These are phyloP conservation scores for Pentamera pediparva DNA, from an alignment of 53 echinoderm and acorn worm species.

Conservation along the genomic window DNA sequence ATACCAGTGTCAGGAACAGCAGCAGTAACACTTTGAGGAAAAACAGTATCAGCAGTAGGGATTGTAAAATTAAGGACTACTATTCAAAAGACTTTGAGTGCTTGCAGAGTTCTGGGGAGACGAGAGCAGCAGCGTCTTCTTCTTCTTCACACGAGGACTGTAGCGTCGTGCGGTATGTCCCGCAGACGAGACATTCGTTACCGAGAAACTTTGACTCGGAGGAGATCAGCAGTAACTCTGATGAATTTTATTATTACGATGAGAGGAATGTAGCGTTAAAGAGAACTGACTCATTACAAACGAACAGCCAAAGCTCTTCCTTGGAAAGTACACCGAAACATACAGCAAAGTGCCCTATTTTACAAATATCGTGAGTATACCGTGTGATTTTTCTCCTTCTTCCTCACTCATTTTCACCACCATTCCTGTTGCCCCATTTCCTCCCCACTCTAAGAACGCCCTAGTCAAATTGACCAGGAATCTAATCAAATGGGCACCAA, in stretches of 20 bases:
- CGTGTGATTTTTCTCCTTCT: not conserved
- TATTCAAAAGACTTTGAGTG: slow-evolving; percentile 78
- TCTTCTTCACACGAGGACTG: slow-evolving; percentile 41
- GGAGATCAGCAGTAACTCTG: slow-evolving; percentile 9
- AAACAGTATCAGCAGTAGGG: slow-evolving; percentile 34
- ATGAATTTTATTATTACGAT: slow-evolving; percentile 95
- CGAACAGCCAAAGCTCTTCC: slow-evolving; percentile 76
- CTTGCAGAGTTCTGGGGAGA: slow-evolving; percentile 63
- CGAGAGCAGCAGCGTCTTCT: too few species aligned
- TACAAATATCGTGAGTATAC: slow-evolving; percentile 95
- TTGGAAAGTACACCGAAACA: slow-evolving; percentile 89
- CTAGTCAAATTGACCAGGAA: too few species aligned
- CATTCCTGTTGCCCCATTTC: too few species aligned
- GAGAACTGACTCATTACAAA: slow-evolving; percentile 95
- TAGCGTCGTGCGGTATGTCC: slow-evolving; percentile 60
- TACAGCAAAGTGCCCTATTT: slow-evolving; percentile 73
- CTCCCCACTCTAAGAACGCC: too few species aligned
- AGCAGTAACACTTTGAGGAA: slow-evolving; percentile 58
- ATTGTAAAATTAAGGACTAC: slow-evolving; percentile 55
- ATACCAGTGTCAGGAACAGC: slow-evolving; percentile 43
- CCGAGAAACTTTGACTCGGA: slow-evolving; percentile 81
- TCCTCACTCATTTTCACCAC: not conserved
- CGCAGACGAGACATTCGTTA: slow-evolving; percentile 85
- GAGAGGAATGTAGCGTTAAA: slow-evolving; percentile 82
- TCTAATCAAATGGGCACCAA: too few species aligned